Conservation (phyloP, 2,888 invertebrate species). For the Habrosyne pyritoides region DNA sequence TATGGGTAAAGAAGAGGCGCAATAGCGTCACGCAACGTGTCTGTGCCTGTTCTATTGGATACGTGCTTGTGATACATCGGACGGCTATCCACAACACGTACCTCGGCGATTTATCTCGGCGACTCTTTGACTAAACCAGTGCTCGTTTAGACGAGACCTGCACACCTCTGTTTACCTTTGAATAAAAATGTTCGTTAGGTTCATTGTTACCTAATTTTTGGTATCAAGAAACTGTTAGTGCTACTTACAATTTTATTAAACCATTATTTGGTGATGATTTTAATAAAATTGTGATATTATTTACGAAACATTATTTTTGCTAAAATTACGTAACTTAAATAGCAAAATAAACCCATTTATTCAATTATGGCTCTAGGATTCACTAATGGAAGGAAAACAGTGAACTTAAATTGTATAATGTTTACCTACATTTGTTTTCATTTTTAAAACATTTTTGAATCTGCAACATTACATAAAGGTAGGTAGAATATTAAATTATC, state of each 20-base stretch:
- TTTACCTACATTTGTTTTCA: too few relatives aligned
- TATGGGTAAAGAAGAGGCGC: conserved; percentile 60
- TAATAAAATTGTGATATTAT: too few relatives aligned
- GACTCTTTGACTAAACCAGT: conserved; percentile 51
- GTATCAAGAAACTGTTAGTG: not conserved
- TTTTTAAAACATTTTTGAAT: too few relatives aligned
- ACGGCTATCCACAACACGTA: conserved; percentile 61
- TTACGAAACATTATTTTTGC: too few relatives aligned
- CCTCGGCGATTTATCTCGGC: conserved; percentile 56
- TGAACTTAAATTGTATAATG: too few relatives aligned
- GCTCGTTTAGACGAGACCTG: conserved; percentile 15
- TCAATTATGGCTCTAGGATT: too few relatives aligned
- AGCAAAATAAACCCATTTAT: too few relatives aligned
- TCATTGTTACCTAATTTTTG: not conserved
- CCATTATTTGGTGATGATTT: too few relatives aligned
- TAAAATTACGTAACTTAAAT: too few relatives aligned
- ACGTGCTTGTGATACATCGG: conserved; percentile 65
- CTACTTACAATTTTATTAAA: too few relatives aligned
- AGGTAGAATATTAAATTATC: not conserved
- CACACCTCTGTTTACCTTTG: not conserved
- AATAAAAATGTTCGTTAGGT: not conserved
- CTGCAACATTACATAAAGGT: not conserved
- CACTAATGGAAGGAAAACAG: too few relatives aligned
- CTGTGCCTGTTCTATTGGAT: conserved; percentile 64
- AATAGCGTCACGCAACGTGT: conserved; percentile 70